These are phyloP conservation scores for Cranoglanis bouderius DNA, from an alignment of 2,113 vertebrate species.

Conservation along the genomic window DNA sequence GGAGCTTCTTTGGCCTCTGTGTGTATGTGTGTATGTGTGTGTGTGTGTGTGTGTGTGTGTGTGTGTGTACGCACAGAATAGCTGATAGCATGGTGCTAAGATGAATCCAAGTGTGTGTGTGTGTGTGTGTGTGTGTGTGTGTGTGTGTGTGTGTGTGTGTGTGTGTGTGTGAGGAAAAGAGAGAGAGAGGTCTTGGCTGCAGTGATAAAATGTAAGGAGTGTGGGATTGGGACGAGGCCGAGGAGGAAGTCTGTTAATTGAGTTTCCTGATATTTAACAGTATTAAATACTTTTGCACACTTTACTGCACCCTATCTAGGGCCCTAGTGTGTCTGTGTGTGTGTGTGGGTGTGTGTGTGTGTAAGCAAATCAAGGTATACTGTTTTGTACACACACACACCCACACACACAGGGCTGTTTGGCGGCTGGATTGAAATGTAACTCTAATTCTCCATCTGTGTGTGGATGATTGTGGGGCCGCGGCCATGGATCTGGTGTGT, in stretches of 20 bases:
- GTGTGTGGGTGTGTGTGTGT: background rate
- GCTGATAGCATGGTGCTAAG: conserved; percentile 66
- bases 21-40: conserved; percentile 58
- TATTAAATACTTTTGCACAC: background rate
- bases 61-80: background rate
- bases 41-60: conserved; percentile 41
- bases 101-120: conserved; percentile 58
- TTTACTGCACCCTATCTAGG: background rate
- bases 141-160: conserved; percentile 2
- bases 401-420: conserved; percentile 21
- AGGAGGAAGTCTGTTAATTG: background rate
- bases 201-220: conserved; percentile 43
- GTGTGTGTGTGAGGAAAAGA: conserved; percentile 51
- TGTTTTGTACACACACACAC: conserved; percentile 14
- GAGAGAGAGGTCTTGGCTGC: conserved; percentile 32
- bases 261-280: background rate
- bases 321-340: background rate
- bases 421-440: conserved; percentile 70
- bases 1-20: conserved; percentile 49
- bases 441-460: conserved; percentile 87
- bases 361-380: background rate
- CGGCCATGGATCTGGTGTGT: conserved; percentile 77
- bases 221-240: conserved; percentile 19
- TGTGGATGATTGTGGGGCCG: conserved; percentile 82
- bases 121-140: conserved; percentile 59